A percentile compares a stretch with the other conserved stretches of the same genome.
These are phyloP conservation scores for Neosalanx taihuensis DNA, from an alignment of 2,797 vertebrate genomes.

Conservation along the genomic window DNA sequence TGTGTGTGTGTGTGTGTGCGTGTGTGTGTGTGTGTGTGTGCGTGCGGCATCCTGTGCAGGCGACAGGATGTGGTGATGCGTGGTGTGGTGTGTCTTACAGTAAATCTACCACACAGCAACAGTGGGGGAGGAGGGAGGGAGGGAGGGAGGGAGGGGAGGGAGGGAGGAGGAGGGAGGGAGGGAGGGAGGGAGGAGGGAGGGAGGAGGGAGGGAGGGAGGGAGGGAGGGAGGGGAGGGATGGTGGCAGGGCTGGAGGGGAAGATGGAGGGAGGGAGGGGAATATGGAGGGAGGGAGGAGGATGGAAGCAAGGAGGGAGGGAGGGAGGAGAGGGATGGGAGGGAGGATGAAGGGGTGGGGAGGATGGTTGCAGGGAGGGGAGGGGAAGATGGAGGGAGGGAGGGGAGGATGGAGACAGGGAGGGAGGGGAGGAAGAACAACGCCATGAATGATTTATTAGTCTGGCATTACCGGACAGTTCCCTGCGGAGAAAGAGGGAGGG, in stretches of 20 bases:
- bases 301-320: no score
- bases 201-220: conserved; percentile 42
- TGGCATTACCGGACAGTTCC: conserved; percentile 73
- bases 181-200: no score
- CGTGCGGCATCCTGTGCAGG: no score
- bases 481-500: conserved; percentile 37
- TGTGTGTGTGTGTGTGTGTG: neutral
- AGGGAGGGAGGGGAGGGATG: no score
- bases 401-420: conserved; percentile 21
- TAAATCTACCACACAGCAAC: neutral
- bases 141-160: conserved; percentile 4
- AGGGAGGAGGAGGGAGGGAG: conserved; percentile 26
- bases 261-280: no score
- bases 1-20: conserved; percentile 25
- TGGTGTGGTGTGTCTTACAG: neutral
- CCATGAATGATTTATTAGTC: conserved; percentile 79
- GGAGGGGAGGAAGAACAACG: conserved; percentile 39
- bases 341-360: conserved; percentile 30
- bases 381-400: neutral
- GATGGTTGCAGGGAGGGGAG: conserved; percentile 12
- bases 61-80: neutral
- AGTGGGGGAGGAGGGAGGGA: neutral
- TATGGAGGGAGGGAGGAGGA: no score
- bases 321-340: no score
- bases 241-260: no score